Evolutionary conservation across 2,113 vertebrate species (phyloP), one percentile per base, ranked within the genome.

Genomic region (Zapornia atra): DNA sequence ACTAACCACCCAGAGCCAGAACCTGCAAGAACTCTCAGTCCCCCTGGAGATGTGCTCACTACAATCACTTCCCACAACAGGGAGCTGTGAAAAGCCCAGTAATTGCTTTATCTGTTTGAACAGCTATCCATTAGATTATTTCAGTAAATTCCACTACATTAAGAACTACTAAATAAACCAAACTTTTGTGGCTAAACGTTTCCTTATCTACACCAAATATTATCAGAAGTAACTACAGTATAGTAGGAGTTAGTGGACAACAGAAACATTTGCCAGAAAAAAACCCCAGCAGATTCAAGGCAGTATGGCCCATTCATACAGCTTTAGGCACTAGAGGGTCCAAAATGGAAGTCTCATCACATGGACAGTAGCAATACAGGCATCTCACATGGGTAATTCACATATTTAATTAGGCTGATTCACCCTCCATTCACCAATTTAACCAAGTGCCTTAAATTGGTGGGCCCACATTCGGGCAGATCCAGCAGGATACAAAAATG

Each of bases 31-130:
- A 86, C 21, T 42, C n/a, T 73, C 26, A 78, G 51, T 61, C 68
- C 31, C 77, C 60, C 48, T 2, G 1, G 76, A 71, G 40, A 65
- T 4, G 2, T 65, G 38, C 34, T 87, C 5, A 7, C 50, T 15
- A 80, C 57, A 34, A 81, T 73, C 0, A 77, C 77, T 82, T 92
- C 63, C 66, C 77, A 1, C 40, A 72, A 73, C 25, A 86, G 7
- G 57, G 57, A 80, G 40, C 63, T 57, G 61, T 96, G 68, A 92
- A 92, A 94, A 86, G 48, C 46, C 48, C 66, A 93, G 61, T 84
- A 96, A 95, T 53, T 86, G 63, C 63, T 82, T 92, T 75, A 76
- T 46, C 36, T 87, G 65, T 92, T 92, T 92, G 17, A 96, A 96
- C 38, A 92, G 61, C 51, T 90, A 56, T 71, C 83, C 48, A 68